Evolutionary conservation across 2,888 invertebrate genomes (phyloP), one percentile per base, ranked within the genome.

Genomic region (Drosophila helvetica): DNA sequence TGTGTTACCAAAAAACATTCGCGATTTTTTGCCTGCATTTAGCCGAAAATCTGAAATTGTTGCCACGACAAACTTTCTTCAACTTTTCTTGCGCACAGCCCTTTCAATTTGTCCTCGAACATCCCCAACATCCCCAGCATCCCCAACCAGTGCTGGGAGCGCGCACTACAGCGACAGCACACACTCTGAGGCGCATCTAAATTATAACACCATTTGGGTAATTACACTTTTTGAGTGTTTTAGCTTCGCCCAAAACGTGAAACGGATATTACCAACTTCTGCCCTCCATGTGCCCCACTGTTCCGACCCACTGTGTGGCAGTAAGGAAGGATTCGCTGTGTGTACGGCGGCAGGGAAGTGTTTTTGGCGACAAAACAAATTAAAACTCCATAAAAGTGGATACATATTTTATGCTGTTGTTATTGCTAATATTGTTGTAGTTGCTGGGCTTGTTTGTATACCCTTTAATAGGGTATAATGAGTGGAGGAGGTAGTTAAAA

Each of bases 321-420:
- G 15, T 2, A 15, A 38, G 38, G 15, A 6, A 38, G 38, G 38
- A 15, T 12, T 38, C 38, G 15, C 15, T 38, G 33, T 33, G 33
- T 33, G 12, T 12, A 12, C 33, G 33, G 4, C 33, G 27, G 19
- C 22, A 19, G 47, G 63, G 50, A 75, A 67, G 76, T 76, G 72
- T 70, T 85, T 74, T 75, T 60, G 80, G 78, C 85, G 80, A 86
- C 82, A 80, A 82, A 85, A 85, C 85, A 86, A 85, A 85, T 85
- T 85, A 85, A 85, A 85, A 85, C 85, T 86, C 82, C 85, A 86
- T 85, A 82, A 85, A 86, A 82, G 80, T 77, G 78, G 66, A 80
- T 84, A 79, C 75, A 84, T 84, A 86, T 86, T 84, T 79, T 72
- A 78, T 66, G 76, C 63, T 71, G 65, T 71, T 77, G 79, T 57